Conservation (phyloP, 2,113 vertebrate genomes). For the Archilochus colubris region DNA sequence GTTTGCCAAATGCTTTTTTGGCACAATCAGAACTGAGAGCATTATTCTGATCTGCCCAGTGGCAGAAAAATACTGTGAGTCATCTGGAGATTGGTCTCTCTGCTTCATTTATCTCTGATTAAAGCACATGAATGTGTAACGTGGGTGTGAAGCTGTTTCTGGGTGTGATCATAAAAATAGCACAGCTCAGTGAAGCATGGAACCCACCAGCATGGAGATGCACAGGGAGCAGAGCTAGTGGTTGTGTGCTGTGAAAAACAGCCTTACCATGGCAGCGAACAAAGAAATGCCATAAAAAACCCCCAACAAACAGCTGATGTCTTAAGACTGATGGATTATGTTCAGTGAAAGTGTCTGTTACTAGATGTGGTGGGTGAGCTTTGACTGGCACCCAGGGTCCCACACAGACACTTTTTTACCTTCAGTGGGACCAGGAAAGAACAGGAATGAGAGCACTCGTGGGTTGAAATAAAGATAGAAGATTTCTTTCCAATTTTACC, state of each 20-base stretch:
- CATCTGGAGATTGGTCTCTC: background rate
- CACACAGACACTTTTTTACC: background rate
- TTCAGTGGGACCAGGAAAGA: background rate
- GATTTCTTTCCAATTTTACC: background rate
- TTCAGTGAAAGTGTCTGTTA: background rate
- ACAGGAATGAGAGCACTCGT: background rate
- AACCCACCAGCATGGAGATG: background rate
- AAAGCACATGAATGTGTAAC: background rate
- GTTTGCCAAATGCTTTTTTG: constrained; percentile 33
- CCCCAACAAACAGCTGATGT: background rate
- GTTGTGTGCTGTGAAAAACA: background rate
- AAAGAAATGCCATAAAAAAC: background rate
- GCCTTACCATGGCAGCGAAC: background rate
- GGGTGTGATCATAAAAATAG: constrained; percentile 7
- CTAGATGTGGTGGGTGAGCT: background rate
- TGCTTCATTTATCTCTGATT: constrained; percentile 2
- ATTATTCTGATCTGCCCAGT: background rate
- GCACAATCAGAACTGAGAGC: background rate
- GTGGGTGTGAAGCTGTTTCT: constrained; percentile 10
- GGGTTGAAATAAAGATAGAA: background rate
- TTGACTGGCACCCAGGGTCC: background rate
- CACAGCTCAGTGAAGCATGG: background rate
- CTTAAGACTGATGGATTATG: background rate
- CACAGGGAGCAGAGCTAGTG: background rate
- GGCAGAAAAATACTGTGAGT: constrained; percentile 42